These are phyloP conservation scores for Coregonus sp. DNA, from an alignment of 2,797 vertebrate genomes.

Conservation along the genomic window DNA sequence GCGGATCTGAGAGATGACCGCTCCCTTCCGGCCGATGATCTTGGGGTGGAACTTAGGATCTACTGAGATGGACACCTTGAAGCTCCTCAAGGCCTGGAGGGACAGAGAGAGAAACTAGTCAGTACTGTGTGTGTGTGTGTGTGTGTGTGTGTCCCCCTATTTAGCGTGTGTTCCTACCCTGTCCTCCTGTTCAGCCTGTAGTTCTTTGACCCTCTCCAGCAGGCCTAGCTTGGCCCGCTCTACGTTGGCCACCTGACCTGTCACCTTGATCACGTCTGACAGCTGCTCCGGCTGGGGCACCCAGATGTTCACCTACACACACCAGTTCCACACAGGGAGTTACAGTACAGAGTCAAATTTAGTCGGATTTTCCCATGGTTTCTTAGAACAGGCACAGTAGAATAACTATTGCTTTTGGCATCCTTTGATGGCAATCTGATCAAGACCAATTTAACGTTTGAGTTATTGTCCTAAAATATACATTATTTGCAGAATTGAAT, in stretches of 20 bases:
- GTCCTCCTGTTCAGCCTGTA: conserved; percentile 82
- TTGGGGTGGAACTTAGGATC: conserved; percentile 82
- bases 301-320: conserved; percentile 80
- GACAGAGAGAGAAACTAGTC: background rate
- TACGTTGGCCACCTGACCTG: conserved; percentile 73
- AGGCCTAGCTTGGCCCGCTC: conserved; percentile 77
- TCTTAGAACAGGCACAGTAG: background rate
- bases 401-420: background rate
- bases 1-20: conserved; percentile 80
- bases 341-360: background rate
- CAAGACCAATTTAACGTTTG: background rate
- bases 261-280: conserved; percentile 80
- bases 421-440: background rate
- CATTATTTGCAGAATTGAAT: background rate
- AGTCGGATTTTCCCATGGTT: background rate
- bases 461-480: background rate
- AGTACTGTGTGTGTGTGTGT: conserved; percentile 2
- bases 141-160: background rate
- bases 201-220: conserved; percentile 75
- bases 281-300: conserved; percentile 82
- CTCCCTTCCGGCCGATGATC: conserved; percentile 81
- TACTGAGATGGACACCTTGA: conserved; percentile 76
- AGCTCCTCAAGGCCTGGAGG: conserved; percentile 77
- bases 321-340: background rate
- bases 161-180: conserved; percentile 57